Evolutionary conservation across 2,888 invertebrate genomes (phyloP), one percentile per base, ranked within the genome.

Genomic region (Megalurothrips usitatus): DNA sequence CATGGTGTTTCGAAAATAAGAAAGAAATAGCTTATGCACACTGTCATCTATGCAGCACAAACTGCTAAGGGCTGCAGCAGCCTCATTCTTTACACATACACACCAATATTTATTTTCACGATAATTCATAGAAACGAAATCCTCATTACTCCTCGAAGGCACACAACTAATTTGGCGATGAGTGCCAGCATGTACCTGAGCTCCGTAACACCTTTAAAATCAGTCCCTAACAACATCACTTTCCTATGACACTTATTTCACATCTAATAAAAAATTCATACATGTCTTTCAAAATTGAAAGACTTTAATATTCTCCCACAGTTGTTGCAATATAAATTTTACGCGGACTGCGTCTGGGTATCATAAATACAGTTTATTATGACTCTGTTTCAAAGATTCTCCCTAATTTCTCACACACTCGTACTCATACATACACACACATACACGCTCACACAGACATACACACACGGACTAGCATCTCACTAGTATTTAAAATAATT

Each of bases 401-500:
- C 58, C 6, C 58, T 17, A 2, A 12, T 52, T 58, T 9, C 58
- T 14, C 58, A 58, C 58, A 58, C 19, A 14, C 17, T 9, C 58
- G 14, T 17, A 58, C 58, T 14, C 19, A 14, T 1, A 58, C 58
- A 58, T 17, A 58, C 58, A 58, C 58, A 58, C 14, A 14, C 19
- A 58, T 17, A 58, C 58, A 14, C 58, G 19, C 58, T 11, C 58
- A 14, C 58, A 58, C 58, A 17, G 6, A 43, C 34, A 58, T 14
- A 58, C 19, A 58, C 58, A 58, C 58, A 14, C 14, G 14, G 19
- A 58, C 58, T 58, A 9, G 19, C 58, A 58, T 9, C 17, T 58
- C 58, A 58, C 58, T 58, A 58, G 68, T 26, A 75, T 75, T 75
- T 75, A 75, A 75, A 75, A 75, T 75, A 75, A 75, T 75, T 75